A percentile compares a stretch with the other conserved stretches of the same genome.
These are phyloP conservation scores for Zophobas atratus DNA, from an alignment of 1,140 invertebrate species.

Conservation along the genomic window DNA sequence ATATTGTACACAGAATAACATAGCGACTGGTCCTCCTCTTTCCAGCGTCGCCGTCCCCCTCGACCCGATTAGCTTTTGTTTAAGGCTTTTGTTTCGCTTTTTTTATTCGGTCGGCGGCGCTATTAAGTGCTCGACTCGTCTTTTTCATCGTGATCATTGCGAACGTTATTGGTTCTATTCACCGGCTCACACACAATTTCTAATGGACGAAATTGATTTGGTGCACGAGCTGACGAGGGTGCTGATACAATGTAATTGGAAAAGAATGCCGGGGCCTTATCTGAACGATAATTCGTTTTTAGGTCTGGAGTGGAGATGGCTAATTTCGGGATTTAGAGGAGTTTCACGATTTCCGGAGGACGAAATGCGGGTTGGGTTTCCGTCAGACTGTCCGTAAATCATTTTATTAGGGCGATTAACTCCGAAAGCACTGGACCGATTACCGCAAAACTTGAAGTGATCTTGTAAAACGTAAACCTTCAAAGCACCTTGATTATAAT, in stretches of 20 bases:
- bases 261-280: neutral
- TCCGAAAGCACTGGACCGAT: no score
- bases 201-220: constrained; percentile 26
- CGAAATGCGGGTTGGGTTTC: no score
- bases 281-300: no score
- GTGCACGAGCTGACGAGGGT: neutral
- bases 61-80: constrained; percentile 54
- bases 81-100: constrained; percentile 54
- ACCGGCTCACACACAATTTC: neutral
- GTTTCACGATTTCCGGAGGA: no score
- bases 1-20: constrained; percentile 66
- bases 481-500: no score
- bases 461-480: no score
- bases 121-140: constrained; percentile 54
- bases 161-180: constrained; percentile 24
- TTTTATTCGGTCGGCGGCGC: constrained; percentile 52
- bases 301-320: no score
- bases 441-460: no score
- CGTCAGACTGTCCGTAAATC: no score
- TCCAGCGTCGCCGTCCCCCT: constrained; percentile 46
- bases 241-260: constrained; percentile 12
- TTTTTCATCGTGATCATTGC: constrained; percentile 48
- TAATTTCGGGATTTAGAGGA: no score
- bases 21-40: constrained; percentile 49
- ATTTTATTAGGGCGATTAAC: no score